A percentile compares a stretch with the other conserved stretches of the same genome.
phyloP scores from a whole-genome alignment of 1,140 invertebrate species.

The Drosophila subpulchrella region DNA sequence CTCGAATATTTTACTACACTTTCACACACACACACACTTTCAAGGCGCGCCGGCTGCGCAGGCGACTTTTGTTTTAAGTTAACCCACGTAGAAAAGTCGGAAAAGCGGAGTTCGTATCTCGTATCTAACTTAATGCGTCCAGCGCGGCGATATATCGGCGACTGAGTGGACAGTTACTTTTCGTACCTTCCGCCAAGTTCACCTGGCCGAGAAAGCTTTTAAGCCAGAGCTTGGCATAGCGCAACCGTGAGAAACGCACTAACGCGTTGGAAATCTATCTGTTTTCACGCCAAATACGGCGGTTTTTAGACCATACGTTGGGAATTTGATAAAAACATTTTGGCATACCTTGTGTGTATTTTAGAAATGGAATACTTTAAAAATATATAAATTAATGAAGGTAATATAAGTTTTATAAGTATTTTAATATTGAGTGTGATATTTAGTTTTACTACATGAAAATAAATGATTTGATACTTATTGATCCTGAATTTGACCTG shows the following conservation, averaged over 20 bases:
- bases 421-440: too few relatives aligned
- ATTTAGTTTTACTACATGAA: too few relatives aligned
- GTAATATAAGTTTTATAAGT: too few relatives aligned
- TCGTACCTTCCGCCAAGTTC: constrained; percentile 29
- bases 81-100: constrained; percentile 3
- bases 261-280: background rate
- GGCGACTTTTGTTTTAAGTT: constrained; percentile 18
- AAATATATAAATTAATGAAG: too few relatives aligned
- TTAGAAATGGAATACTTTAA: too few relatives aligned
- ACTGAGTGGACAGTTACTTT: constrained; percentile 35
- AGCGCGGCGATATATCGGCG: constrained; percentile 25
- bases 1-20: constrained; percentile 2
- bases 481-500: too few relatives aligned
- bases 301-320: background rate
- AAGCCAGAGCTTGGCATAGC: background rate
- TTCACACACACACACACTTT: constrained; percentile 12
- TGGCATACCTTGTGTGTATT: too few relatives aligned
- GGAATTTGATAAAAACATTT: background rate
- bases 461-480: too few relatives aligned
- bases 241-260: constrained; percentile 2
- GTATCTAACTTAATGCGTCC: constrained; percentile 6
- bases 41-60: constrained; percentile 35
- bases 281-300: background rate
- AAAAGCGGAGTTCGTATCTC: background rate
- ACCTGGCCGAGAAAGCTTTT: constrained; percentile 25